Conservation (phyloP, 2,797 vertebrate species). For the Acrossocheilus wenchowensis region DNA sequence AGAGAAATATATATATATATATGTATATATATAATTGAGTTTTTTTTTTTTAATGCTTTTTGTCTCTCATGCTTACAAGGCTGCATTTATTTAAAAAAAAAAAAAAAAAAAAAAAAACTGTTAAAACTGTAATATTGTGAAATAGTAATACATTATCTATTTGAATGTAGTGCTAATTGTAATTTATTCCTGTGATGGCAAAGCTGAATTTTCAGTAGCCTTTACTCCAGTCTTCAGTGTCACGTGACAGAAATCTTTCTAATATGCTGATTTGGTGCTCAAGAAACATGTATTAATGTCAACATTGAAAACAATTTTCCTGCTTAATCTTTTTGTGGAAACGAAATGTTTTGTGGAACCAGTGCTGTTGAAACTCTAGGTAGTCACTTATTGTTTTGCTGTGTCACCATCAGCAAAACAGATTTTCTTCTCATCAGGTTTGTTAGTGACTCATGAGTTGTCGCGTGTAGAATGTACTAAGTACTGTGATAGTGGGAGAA, state of each 20-base stretch:
- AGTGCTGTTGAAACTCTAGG: not conserved
- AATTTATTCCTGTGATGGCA: not conserved
- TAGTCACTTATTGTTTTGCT: not conserved
- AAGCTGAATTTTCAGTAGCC: not conserved
- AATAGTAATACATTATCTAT: not conserved
- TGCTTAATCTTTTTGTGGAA: not conserved
- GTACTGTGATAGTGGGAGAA: slow-evolving; percentile 48
- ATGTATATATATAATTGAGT: not conserved
- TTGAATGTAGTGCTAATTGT: not conserved
- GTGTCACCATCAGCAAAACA: slow-evolving; percentile 17
- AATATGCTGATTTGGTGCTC: not conserved
- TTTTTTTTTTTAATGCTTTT: not conserved
- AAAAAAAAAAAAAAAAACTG: too few species aligned
- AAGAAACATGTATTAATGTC: not conserved
- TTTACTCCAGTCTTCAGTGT: not conserved
- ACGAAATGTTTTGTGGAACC: not conserved
- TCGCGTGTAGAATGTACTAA: slow-evolving; percentile 31
- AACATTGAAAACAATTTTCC: not conserved
- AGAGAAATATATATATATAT: not conserved
- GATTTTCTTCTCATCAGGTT: slow-evolving; percentile 10
- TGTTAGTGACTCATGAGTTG: slow-evolving; percentile 4
- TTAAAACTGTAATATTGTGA: too few species aligned
- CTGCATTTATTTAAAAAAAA: not conserved
- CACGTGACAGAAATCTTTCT: not conserved
- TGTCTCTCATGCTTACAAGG: not conserved